Evolutionary conservation across 2,888 invertebrate species (phyloP), one percentile per base, ranked within the genome.

Genomic region (Drosophila greeni): DNA sequence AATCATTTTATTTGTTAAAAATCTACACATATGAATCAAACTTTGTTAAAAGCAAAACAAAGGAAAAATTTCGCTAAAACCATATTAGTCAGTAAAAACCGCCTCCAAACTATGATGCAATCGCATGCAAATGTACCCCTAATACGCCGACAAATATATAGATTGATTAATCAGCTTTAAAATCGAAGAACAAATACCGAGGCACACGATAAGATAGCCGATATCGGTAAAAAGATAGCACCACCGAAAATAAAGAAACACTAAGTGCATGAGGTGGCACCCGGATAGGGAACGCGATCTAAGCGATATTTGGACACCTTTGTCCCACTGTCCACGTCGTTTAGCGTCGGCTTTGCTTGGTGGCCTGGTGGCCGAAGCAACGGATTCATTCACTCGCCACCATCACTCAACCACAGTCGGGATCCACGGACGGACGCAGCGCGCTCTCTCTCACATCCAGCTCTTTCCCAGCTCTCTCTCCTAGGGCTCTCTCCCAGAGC

Each of bases 331-430:
- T 68, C 12, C n/a, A 39, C 55, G 34, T 24, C 33, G 36, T 3
- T 1, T n/a, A 39, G 34, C n/a, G 24, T 43, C 20, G 12, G 12
- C 53, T 16, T 26, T 12, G 20, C 29, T 29, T 20, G 20, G 55
- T 9, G n/a, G 43, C 42, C 18, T 48, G 14, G 42, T 43, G 42
- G 12, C 51, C 49, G 31, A 23, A 58, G 58, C 11, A 36, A n/a
- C 58, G 29, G 12, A 16, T 31, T 60, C 59, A 60, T 58, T 60
- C 59, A 33, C 45, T 60, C 45, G 36, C 55, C 29, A 20, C 36
- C 55, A 52, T 12, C 55, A 52, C 47, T 39, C 39, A 39, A 33
- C 39, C 40, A 37, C 66, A 53, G 47, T 29, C 48, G 68, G 68
- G 47, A 42, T 52, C 52, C 68, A 37, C 39, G 47, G 51, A 66